Evolutionary conservation across 2,888 invertebrate species (phyloP), one percentile per base, ranked within the genome.

Genomic region (Liopterus haemorrhoidalis): DNA sequence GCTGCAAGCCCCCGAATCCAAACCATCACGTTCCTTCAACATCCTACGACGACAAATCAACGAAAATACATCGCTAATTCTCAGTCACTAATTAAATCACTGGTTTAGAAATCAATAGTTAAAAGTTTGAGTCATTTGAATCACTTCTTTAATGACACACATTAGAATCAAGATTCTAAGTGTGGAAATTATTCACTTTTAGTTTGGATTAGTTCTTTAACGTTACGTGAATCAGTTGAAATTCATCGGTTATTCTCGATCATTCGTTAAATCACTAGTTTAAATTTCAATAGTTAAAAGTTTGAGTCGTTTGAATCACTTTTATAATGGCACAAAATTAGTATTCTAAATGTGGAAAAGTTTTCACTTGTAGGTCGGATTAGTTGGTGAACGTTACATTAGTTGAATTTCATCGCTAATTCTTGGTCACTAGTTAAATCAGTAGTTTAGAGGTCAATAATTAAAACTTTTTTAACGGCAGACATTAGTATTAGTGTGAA

Each of bases 1-100:
- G 39, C 69, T 65, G 41, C 70, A 64, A 49, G 68, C 66, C 57
- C 69, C 69, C 52, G 70, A 67, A 52, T 71, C 69, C 68, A 64
- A 73, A 69, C 75, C 70, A 58, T 78, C 73, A 43, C 82, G 75
- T 66, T 82, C 82, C 68, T 82, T 82, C 68, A 82, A 70, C 82
- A 82, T 82, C 52, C 61, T 61, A 59, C 64, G 61, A 11, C n/a
- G n/a, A n/a, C n/a, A n/a, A n/a, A n/a, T n/a, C n/a, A n/a, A n/a
- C n/a, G n/a, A n/a, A n/a, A n/a, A 6, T 35, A 9, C 8, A 32
- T 16, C 27, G 28, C 12, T n/a, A 11, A 25, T 11, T 25, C n/a
- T 25, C 5, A 8, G 9, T 2, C 31, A 31, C 31, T 30, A 30
- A 8, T n/a, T n/a, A n/a, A n/a, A n/a, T n/a, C n/a, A n/a, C n/a